A percentile compares a stretch with the other conserved stretches of the same genome.
phyloP scores from a whole-genome alignment of 92 coral and sea anemone species.

The Palythoa caribaeorum region DNA sequence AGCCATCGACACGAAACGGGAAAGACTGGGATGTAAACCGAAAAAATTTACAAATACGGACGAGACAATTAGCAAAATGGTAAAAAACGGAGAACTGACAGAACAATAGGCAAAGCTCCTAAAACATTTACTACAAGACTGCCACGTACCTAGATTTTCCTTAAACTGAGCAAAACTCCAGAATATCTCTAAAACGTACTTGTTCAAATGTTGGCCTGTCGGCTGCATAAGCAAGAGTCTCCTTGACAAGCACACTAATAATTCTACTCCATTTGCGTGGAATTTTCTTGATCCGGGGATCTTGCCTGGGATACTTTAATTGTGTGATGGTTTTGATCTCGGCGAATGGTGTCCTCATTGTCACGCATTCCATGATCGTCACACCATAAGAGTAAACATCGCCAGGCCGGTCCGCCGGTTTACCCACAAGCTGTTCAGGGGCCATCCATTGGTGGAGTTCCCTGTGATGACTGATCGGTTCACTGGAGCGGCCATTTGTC shows the following conservation, averaged over 20 bases:
- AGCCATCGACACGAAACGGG: too few relatives aligned
- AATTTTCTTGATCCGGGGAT: conserved; percentile 73
- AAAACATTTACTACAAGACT: too few relatives aligned
- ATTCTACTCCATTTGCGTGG: conserved; percentile 80
- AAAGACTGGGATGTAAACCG: too few relatives aligned
- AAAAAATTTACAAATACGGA: too few relatives aligned
- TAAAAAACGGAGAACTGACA: too few relatives aligned
- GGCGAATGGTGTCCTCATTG: conserved; percentile 70
- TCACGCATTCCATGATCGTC: conserved; percentile 86
- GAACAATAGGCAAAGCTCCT: too few relatives aligned
- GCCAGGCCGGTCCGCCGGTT: conserved; percentile 81
- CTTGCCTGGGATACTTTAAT: conserved; percentile 53
- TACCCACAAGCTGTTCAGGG: conserved; percentile 92
- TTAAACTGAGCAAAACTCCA: not conserved
- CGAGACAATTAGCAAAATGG: too few relatives aligned
- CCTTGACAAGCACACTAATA: conserved; percentile 76
- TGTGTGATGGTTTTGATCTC: conserved; percentile 61
- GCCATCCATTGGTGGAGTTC: conserved; percentile 91
- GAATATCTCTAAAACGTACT: conserved; percentile 55
- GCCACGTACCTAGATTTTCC: not conserved
- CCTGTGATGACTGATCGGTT: conserved; percentile 83
- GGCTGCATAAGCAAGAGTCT: conserved; percentile 71
- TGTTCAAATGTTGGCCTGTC: conserved; percentile 88
- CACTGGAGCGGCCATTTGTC: conserved; percentile 52
- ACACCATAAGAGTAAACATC: conserved; percentile 92